Base-by-base conservation (phyloP, 2,797 vertebrate genomes). In the Acrossocheilus wenchowensis region DNA sequence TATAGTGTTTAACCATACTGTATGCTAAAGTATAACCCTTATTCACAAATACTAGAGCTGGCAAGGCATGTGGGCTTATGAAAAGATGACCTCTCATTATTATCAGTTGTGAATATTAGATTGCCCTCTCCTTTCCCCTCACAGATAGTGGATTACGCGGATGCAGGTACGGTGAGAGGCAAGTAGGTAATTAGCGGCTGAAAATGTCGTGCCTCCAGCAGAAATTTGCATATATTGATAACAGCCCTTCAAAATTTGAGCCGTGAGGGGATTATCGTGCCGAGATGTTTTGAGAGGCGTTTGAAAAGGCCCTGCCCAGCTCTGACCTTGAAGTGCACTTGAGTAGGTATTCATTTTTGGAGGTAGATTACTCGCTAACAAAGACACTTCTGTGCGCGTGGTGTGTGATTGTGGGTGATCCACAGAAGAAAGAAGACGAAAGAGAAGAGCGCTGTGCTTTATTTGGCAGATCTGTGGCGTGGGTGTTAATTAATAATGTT, bases 161-260 rank as follows among this genome's bases (percentile, higher is more conserved):
- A 81, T 89, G 87, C 88, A 92, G 85, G 86, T 90, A 87, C 75
- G 84, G 88, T 79, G 88, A 83, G 91, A 90, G 87, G 89, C 80
- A 52, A 89, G 88, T 86, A 89, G 68, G 81, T 91, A 93, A 94
- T 94, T 91, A 93, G 89, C 89, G 91, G 89, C 91, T 90, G 86
- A 82, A 88, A 92, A 91, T 89, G 90, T 90, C 83, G 89, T 87
- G 88, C 88, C 84, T 88, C 90, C 92, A 92, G 88, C 34, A 45
- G 50, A 90, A 84, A 88, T 87, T 89, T 88, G 75, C 69, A 81
- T 64, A 73, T 90, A 89, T 92, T 93, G 91, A 88, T 89, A 91
- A 90, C 91, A 86, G 78, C 88, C 91, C 84, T 86, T 92, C 86
- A 91, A 91, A 93, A 69, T 89, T 90, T 89, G 88, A 82, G 68